A percentile compares a stretch with the other conserved stretches of the same genome.
Conservation (phyloP, 2,113 vertebrate genomes). For the Melanotaenia duboulayi region DNA sequence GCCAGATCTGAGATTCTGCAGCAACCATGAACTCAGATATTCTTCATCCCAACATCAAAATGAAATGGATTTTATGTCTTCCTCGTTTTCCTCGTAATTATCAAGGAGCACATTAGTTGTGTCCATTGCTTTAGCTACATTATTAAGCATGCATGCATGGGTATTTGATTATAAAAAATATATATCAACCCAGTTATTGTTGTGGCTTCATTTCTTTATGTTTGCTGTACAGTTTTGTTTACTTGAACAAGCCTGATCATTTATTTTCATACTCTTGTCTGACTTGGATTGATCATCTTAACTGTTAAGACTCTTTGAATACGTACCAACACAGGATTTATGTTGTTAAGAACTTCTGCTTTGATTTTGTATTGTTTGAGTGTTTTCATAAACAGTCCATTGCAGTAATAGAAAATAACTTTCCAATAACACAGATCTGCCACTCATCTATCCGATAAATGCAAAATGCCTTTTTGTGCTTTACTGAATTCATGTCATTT, state of each 20-base stretch:
- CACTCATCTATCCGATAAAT: slow-evolving; percentile 1
- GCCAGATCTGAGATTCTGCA: not conserved
- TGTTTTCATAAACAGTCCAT: not conserved
- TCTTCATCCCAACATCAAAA: slow-evolving; percentile 35
- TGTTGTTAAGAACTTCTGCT: not conserved
- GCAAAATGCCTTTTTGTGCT: slow-evolving; percentile 2
- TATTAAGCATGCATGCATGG: too few relatives aligned
- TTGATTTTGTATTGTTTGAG: slow-evolving; percentile 13
- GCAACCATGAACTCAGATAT: slow-evolving; percentile 16
- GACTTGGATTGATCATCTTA: not conserved
- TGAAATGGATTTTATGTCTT: slow-evolving; percentile 24
- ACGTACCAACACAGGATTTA: not conserved
- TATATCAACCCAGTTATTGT: not conserved
- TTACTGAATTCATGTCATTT: slow-evolving; percentile 26
- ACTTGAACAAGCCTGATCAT: not conserved
- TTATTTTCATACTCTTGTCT: not conserved
- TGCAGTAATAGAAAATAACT: slow-evolving; percentile 1
- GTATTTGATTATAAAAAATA: too few relatives aligned
- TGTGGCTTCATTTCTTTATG: not conserved
- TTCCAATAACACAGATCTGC: slow-evolving; percentile 6
- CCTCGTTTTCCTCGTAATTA: not conserved
- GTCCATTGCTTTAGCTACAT: too few relatives aligned
- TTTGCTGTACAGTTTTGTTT: not conserved
- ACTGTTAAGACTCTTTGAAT: not conserved
- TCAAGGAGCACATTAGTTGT: too few relatives aligned